These are phyloP conservation scores for Drosophila borealis DNA, from an alignment of 2,888 invertebrate species.

Conservation along the genomic window DNA sequence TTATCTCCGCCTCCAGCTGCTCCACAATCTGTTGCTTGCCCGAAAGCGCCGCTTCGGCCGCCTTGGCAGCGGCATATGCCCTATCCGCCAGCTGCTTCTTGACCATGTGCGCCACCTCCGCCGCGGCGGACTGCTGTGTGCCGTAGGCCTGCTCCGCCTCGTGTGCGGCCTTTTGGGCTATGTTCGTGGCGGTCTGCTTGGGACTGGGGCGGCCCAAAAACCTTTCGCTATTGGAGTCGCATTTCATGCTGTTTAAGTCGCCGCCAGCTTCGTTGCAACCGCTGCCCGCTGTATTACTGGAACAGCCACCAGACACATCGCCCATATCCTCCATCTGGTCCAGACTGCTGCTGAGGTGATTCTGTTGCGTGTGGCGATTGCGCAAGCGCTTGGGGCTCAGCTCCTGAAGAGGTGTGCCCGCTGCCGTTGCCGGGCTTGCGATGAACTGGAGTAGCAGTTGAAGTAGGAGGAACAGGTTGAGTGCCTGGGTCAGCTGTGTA, in stretches of 20 bases:
- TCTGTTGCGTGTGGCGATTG: background rate
- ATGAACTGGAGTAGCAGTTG: slow-evolving; percentile 26
- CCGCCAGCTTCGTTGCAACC: background rate
- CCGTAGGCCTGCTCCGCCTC: slow-evolving; percentile 86
- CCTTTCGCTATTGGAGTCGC: background rate
- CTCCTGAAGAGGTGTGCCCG: slow-evolving; percentile 1
- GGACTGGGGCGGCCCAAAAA: slow-evolving; percentile 12
- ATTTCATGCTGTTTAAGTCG: background rate
- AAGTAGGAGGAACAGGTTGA: slow-evolving; percentile 18
- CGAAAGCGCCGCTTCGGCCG: slow-evolving; percentile 89
- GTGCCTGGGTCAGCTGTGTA: slow-evolving; percentile 35
- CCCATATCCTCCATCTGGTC: slow-evolving; percentile 8
- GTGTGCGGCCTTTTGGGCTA: slow-evolving; percentile 90
- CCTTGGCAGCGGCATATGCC: slow-evolving; percentile 89
- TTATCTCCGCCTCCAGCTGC: slow-evolving; percentile 88
- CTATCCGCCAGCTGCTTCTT: slow-evolving; percentile 90
- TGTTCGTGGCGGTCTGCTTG: slow-evolving; percentile 86
- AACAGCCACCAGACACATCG: background rate
- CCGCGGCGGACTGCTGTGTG: slow-evolving; percentile 89
- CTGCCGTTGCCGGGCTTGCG: background rate
- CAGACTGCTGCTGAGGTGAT: background rate
- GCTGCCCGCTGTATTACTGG: background rate
- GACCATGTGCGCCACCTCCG: slow-evolving; percentile 89
- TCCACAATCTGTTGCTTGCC: slow-evolving; percentile 90
- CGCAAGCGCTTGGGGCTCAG: background rate